Base-by-base conservation (phyloP, 2,888 invertebrate genomes). In the Ichneumon xanthorius region DNA sequence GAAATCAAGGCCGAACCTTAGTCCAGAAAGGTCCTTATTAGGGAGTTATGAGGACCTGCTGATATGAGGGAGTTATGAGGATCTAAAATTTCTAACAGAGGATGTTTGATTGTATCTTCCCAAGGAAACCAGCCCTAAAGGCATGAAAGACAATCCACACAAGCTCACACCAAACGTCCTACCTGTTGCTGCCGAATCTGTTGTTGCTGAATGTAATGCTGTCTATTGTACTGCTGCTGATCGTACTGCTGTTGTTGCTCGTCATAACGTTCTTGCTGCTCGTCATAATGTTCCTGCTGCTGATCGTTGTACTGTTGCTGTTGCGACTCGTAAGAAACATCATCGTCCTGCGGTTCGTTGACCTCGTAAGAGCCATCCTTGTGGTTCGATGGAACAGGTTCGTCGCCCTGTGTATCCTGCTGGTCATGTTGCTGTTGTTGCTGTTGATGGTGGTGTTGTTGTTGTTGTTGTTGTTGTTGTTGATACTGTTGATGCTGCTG, bases 321-420 rank as follows among this genome's bases (percentile, higher is more conserved):
- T 89, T 80, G 92, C 89, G 71, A 89, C 89, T 45, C 92, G 86
- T 90, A 94, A 89, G 87, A 93, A 91, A 93, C 67, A 45, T 89
- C 86, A 7, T 91, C 87, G 1, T 88, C 85, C 16, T 89, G 88
- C 19, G 89, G 87, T 58, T 92, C 90, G 40, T 88, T 89, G 11
- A 86, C 87, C 45, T 90, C 82, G 53, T 91, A 90, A 1, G 90
- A 87, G 9, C 90, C 89, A 9, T 91, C 90, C 55, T 92, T 93
- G 79, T 92, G 92, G 87, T 92, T 91, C 16, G 90, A 63, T 5
- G 92, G 92, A 40, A 91, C 86, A 0, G 88, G 73, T 14, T 92
- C 90, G 45, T 92, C 91, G 50, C 80, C 89, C 45, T 86, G 88
- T 50, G 61, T 63, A 9, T 86, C 86, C 87, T 87, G 86, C 63